These are phyloP conservation scores for Muschampia plurimacula DNA, from an alignment of 2,888 invertebrate genomes.

Conservation along the genomic window DNA sequence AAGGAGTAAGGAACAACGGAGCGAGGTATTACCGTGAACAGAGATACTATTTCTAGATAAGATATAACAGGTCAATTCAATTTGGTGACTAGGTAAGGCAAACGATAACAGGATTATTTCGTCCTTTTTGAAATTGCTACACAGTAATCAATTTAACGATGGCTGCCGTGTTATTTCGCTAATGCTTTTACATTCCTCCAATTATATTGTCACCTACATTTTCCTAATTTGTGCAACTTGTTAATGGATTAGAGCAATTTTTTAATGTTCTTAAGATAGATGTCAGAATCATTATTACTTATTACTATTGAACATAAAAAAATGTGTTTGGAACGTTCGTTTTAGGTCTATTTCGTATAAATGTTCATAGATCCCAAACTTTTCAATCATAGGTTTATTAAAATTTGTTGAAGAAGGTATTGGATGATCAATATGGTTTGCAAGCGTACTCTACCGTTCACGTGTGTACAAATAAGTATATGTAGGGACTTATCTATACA, in stretches of 20 bases:
- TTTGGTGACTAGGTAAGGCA: constrained; percentile 14
- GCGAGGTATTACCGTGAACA: neutral
- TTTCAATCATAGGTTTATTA: too few relatives aligned
- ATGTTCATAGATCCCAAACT: too few relatives aligned
- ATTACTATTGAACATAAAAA: too few relatives aligned
- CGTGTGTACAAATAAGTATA: too few relatives aligned
- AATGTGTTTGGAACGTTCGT: too few relatives aligned
- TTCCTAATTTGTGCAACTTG: constrained; percentile 59
- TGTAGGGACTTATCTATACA: too few relatives aligned
- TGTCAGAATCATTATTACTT: too few relatives aligned
- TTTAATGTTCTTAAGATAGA: constrained; percentile 28
- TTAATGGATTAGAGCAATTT: constrained; percentile 71
- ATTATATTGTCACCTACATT: constrained; percentile 40
- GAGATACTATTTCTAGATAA: constrained; percentile 15
- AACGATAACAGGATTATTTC: constrained; percentile 20
- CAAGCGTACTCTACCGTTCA: too few relatives aligned
- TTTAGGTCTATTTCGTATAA: too few relatives aligned
- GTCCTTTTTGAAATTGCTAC: constrained; percentile 21
- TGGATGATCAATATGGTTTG: too few relatives aligned
- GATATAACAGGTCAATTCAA: constrained; percentile 27
- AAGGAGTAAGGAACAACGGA: neutral
- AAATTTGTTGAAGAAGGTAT: too few relatives aligned
- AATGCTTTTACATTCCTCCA: constrained; percentile 38
- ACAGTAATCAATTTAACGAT: constrained; percentile 31
- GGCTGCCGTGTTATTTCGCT: constrained; percentile 24